Conservation (phyloP, 1,140 invertebrate genomes). For the Nasonia longicornis region DNA sequence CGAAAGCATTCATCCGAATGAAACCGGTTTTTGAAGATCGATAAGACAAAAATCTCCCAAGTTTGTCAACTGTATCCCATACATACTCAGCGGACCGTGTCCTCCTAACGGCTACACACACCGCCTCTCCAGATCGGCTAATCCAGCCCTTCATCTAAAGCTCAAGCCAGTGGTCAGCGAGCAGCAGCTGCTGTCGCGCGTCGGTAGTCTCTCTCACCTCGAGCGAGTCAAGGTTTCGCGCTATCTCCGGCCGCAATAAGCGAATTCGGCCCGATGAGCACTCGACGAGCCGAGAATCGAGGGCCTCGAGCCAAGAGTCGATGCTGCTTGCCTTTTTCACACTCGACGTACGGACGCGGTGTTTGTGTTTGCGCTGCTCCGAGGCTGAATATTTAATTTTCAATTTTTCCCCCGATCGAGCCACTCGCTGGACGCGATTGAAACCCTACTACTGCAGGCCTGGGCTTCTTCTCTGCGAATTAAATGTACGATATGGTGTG, state of each 20-base stretch:
- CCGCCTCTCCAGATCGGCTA: no score
- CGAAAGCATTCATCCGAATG: background rate
- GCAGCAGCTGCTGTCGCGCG: constrained; percentile 4
- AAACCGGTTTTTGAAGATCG: background rate
- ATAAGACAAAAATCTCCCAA: no score
- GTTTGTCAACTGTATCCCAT: no score
- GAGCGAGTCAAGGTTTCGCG: constrained; percentile 15
- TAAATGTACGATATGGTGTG: no score
- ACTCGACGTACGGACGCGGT: background rate
- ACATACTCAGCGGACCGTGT: no score
- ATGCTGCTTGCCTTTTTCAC: constrained; percentile 2
- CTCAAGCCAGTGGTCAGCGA: background rate
- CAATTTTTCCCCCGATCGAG: background rate
- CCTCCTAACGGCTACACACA: no score
- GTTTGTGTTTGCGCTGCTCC: background rate
- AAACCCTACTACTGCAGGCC: no score
- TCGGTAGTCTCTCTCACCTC: background rate
- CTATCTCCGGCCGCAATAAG: constrained; percentile 32
- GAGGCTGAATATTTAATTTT: constrained; percentile 14
- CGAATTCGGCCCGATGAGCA: constrained; percentile 7
- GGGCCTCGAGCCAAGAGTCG: background rate
- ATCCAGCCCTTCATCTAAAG: no score
- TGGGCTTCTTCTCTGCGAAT: no score
- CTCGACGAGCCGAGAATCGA: constrained; percentile 25
- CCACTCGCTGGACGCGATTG: no score